Percentiles rank a stretch among this genome's conserved stretches.
Evolutionary conservation across 2,888 invertebrate species (phyloP).

Genomic region (Gastracanthus pulcherrimus): DNA sequence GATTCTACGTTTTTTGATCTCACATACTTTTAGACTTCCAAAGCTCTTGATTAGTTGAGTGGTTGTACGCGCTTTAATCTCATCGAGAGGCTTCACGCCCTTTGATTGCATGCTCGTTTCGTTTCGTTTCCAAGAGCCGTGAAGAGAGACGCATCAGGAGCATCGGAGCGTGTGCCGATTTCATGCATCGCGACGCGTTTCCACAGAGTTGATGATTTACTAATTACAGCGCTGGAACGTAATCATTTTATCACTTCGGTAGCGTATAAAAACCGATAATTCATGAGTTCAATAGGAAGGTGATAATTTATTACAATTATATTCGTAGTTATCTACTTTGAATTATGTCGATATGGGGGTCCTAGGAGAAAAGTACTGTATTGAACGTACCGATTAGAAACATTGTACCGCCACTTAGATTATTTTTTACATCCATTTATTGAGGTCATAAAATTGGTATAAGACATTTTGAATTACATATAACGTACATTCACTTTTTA

Average conservation of each 20-base stretch:
- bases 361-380: too few relatives aligned
- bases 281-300: not conserved
- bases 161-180: constrained; percentile 52
- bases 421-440: too few relatives aligned
- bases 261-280: constrained; percentile 19
- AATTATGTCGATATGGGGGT: too few relatives aligned
- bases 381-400: too few relatives aligned
- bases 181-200: constrained; percentile 57
- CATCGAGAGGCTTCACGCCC: not conserved
- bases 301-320: not conserved
- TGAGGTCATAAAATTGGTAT: too few relatives aligned
- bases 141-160: constrained; percentile 18
- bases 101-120: constrained; percentile 20
- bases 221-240: constrained; percentile 23
- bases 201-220: constrained; percentile 43
- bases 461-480: too few relatives aligned
- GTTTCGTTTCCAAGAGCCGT: constrained; percentile 26
- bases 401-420: too few relatives aligned
- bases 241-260: constrained; percentile 3
- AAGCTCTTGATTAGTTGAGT: not conserved
- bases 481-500: too few relatives aligned
- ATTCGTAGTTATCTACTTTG: not conserved
- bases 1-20: too few relatives aligned
- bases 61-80: not conserved
- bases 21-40: not conserved